Percentiles rank a stretch among this genome's conserved stretches.
These are phyloP conservation scores for Lasiommata megera DNA, from an alignment of 2,888 invertebrate genomes.

Conservation along the genomic window DNA sequence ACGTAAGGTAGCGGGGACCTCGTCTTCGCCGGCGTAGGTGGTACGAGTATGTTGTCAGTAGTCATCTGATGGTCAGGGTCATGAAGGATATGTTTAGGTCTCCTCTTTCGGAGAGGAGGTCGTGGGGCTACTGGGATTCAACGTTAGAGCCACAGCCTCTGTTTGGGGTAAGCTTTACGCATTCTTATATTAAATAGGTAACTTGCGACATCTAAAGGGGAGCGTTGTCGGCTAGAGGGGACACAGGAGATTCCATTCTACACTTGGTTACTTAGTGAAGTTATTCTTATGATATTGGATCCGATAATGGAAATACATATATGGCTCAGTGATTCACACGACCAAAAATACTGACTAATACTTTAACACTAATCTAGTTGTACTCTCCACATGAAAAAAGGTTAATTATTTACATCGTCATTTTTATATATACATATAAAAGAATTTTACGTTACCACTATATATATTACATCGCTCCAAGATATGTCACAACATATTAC, in stretches of 20 bases:
- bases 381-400: constrained; percentile 39
- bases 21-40: too few relatives aligned
- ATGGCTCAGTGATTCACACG: constrained; percentile 5
- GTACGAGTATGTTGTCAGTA: too few relatives aligned
- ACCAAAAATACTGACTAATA: constrained; percentile 30
- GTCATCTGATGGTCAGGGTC: too few relatives aligned
- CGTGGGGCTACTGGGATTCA: too few relatives aligned
- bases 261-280: background rate
- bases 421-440: background rate
- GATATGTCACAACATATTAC: constrained; percentile 22
- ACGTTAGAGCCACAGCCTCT: too few relatives aligned
- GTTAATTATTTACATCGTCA: constrained; percentile 24
- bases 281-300: background rate
- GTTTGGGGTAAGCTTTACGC: too few relatives aligned
- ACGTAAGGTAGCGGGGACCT: too few relatives aligned
- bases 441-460: background rate
- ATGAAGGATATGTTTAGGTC: too few relatives aligned
- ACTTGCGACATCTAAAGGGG: too few relatives aligned
- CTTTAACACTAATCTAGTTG: constrained; percentile 34
- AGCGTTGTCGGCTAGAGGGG: too few relatives aligned
- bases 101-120: too few relatives aligned
- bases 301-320: background rate
- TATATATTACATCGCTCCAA: constrained; percentile 17
- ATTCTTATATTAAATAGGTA: too few relatives aligned
- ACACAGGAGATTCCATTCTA: background rate